Evolutionary conservation across 1,140 invertebrate genomes (phyloP), one percentile per base, ranked within the genome.

Genomic region (Calosoma granatense): DNA sequence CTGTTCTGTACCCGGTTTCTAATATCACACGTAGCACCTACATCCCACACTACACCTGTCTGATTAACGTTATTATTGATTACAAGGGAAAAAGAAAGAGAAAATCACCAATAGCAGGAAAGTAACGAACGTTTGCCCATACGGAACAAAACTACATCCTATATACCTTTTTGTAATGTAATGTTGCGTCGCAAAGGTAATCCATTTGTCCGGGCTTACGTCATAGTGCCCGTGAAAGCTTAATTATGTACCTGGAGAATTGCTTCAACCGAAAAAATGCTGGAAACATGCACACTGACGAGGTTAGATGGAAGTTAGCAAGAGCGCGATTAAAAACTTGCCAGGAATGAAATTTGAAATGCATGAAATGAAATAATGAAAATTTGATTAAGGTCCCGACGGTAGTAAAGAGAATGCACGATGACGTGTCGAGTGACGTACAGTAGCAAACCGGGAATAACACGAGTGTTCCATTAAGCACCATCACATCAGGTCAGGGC

Each of bases 311-410:
- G 41, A 17, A 47, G 4, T 17, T 47, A 4, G 6, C 17, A 3
- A 47, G 15, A 47, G 17, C 41, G 15, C 41, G 15, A 47, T 47
- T 47, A 47, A 11, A 47, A 47, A 47, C 9, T 47, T 47, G 9
- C 6, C 41, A n/a, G 6, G 15, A 11, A 47, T 47, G 17, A 47
- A 47, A 47, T 47, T 47, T 47, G 9, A 47, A 47, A 47, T 47
- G 41, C 15, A 17, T 17, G 17, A 47, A 47, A 47, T 47, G 41
- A 47, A 47, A 47, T 9, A 47, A 47, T 47, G 41, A 47, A 47
- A 47, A 47, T 47, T 47, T 47, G 41, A 47, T 47, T 47, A 47
- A 4, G 15, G 17, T 17, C 9, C 6, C 41, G 17, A 47, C 4
- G n/a, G n/a, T n/a, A 6, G 41, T 17, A 47, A 47, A 12, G 41